Conservation (phyloP, 2,888 invertebrate species). For the Trachelus stipa region DNA sequence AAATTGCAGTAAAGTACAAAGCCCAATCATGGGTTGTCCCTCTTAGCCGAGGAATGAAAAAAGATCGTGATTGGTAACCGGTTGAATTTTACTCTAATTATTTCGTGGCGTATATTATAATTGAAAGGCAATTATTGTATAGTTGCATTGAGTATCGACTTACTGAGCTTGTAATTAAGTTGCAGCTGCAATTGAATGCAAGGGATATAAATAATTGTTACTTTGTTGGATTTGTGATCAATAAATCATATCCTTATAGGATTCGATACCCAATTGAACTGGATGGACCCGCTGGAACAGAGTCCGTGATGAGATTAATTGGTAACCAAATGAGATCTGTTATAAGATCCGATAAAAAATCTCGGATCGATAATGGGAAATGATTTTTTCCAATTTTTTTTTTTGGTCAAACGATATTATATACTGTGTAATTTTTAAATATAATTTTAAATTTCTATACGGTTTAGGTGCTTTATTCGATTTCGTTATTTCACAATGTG, state of each 20-base stretch:
- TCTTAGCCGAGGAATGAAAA: constrained; percentile 34
- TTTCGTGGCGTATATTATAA: constrained; percentile 40
- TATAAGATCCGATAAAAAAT: neutral
- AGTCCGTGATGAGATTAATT: too few relatives aligned
- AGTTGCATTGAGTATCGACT: constrained; percentile 4
- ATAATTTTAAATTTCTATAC: neutral
- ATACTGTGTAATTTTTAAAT: neutral
- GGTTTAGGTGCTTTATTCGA: neutral
- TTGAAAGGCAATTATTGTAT: constrained; percentile 40
- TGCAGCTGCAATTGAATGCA: constrained; percentile 37
- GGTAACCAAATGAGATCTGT: neutral
- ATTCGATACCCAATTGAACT: too few relatives aligned
- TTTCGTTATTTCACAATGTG: neutral
- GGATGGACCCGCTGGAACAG: too few relatives aligned
- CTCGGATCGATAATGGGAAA: neutral
- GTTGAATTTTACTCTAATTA: constrained; percentile 35
- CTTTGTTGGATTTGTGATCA: neutral
- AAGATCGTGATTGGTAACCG: constrained; percentile 20
- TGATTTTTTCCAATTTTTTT: neutral
- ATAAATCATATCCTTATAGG: constrained; percentile 3
- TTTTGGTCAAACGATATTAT: neutral
- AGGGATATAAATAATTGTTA: neutral
- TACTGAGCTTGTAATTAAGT: constrained; percentile 29
- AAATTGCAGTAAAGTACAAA: neutral
- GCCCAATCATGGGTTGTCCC: constrained; percentile 17